Conservation (phyloP, 2,888 invertebrate species). For the Xestia rhomboidea region DNA sequence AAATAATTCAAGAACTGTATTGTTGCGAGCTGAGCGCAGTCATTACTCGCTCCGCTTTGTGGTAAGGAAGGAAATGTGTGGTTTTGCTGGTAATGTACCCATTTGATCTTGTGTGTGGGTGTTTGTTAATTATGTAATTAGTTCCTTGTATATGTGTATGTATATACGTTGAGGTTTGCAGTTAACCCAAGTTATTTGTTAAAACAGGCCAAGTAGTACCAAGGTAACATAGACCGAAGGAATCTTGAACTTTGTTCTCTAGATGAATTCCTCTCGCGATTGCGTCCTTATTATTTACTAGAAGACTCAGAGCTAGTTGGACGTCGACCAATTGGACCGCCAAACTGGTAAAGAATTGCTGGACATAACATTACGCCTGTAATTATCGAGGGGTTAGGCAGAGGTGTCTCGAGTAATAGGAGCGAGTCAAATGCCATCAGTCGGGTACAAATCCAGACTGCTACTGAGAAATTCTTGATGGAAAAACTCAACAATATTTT, state of each 20-base stretch:
- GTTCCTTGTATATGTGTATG: background rate
- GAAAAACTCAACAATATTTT: background rate
- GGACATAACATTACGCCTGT: background rate
- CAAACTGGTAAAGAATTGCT: background rate
- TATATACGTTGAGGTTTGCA: background rate
- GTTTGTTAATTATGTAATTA: constrained; percentile 25
- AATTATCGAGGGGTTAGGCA: background rate
- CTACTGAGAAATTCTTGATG: background rate
- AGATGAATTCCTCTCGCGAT: background rate
- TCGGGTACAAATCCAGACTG: background rate
- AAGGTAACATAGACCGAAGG: background rate
- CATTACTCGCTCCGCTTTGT: constrained; percentile 20
- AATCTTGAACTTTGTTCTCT: background rate
- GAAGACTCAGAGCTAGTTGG: background rate
- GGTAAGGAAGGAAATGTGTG: constrained; percentile 22
- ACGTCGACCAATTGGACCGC: background rate
- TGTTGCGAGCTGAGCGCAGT: constrained; percentile 2
- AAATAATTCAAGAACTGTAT: background rate
- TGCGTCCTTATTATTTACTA: background rate
- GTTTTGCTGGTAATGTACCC: constrained; percentile 20
- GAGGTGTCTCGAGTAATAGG: background rate
- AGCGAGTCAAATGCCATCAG: background rate
- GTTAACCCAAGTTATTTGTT: background rate
- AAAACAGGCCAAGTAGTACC: background rate
- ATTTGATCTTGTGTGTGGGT: constrained; percentile 18